These are phyloP conservation scores for Meloidogyne exigua DNA, from an alignment of 1,140 invertebrate genomes.

Conservation along the genomic window DNA sequence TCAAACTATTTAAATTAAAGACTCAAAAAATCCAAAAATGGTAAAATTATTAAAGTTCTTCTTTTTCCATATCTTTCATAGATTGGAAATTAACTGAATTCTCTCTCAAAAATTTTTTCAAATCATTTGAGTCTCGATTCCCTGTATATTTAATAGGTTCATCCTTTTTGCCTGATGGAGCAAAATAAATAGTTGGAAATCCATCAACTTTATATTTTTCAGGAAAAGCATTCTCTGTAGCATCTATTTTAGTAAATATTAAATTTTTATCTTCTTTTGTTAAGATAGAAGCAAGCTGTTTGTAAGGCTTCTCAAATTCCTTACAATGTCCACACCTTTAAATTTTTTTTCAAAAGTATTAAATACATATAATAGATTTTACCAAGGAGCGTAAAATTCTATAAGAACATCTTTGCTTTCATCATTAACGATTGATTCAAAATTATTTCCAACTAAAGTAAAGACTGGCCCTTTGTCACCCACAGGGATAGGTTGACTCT, in stretches of 20 bases:
- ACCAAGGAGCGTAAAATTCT: slow-evolving; percentile 69
- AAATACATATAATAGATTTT: slow-evolving; percentile 59
- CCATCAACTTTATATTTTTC: slow-evolving; percentile 66
- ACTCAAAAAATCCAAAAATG: no score
- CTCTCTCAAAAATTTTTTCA: slow-evolving; percentile 62
- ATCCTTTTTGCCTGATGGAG: slow-evolving; percentile 65
- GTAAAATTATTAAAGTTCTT: slow-evolving; percentile 1
- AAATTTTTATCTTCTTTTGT: slow-evolving; percentile 63
- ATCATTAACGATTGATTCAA: slow-evolving; percentile 65
- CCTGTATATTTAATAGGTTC: slow-evolving; percentile 66
- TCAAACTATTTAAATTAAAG: no score
- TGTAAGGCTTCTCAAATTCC: slow-evolving; percentile 58
- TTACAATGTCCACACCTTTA: slow-evolving; percentile 38
- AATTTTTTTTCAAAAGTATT: slow-evolving; percentile 7
- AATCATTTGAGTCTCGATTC: slow-evolving; percentile 65
- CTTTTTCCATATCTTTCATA: slow-evolving; percentile 44
- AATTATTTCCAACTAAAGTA: slow-evolving; percentile 67
- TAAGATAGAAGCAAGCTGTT: slow-evolving; percentile 54
- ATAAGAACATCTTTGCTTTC: slow-evolving; percentile 66
- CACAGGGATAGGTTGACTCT: slow-evolving; percentile 66
- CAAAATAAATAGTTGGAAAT: slow-evolving; percentile 68
- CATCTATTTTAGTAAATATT: slow-evolving; percentile 68
- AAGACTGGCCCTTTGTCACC: slow-evolving; percentile 66
- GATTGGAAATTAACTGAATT: slow-evolving; percentile 60
- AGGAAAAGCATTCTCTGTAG: slow-evolving; percentile 67